Percentiles rank a stretch among this genome's conserved stretches.
These are phyloP conservation scores for Choristoneura fumiferana DNA, from an alignment of 1,140 invertebrate species.

Conservation along the genomic window DNA sequence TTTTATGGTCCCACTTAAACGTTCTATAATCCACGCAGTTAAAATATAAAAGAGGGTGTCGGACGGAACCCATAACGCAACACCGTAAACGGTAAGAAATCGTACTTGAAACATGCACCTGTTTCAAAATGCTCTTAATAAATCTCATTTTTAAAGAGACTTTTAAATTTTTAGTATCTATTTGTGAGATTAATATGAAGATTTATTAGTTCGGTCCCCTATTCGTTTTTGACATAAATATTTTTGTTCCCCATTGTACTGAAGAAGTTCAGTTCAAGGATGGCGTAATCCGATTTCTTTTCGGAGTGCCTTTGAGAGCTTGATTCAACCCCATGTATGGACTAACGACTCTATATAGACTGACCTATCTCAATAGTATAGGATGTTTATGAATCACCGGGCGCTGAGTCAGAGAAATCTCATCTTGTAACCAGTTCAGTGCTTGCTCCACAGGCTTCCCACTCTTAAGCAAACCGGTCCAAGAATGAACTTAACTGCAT, in stretches of 20 bases:
- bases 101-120: slow-evolving; percentile 46
- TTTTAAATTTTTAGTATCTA: slow-evolving; percentile 27
- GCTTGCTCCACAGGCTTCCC: slow-evolving; percentile 35
- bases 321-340: neutral
- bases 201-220: slow-evolving; percentile 7
- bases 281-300: neutral
- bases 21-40: slow-evolving; percentile 66
- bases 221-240: slow-evolving; percentile 12
- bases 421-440: slow-evolving; percentile 42
- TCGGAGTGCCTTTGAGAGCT: neutral
- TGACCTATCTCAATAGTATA: slow-evolving; percentile 34
- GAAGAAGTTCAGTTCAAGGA: neutral
- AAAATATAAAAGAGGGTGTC: slow-evolving; percentile 63
- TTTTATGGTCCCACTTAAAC: slow-evolving; percentile 70
- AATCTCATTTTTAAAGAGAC: slow-evolving; percentile 44
- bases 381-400: slow-evolving; percentile 43
- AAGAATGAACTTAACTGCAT: slow-evolving; percentile 29
- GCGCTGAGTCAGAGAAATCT: slow-evolving; percentile 47
- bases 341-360: slow-evolving; percentile 19
- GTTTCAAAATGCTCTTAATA: slow-evolving; percentile 43
- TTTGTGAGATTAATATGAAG: slow-evolving; percentile 15
- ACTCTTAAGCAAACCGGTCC: slow-evolving; percentile 50
- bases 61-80: slow-evolving; percentile 52
- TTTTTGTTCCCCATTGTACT: slow-evolving; percentile 2
- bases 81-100: slow-evolving; percentile 60